A percentile compares a stretch with the other conserved stretches of the same genome.
These are phyloP conservation scores for Thecocarcelia acutangulata DNA, from an alignment of 2,888 invertebrate species.

Conservation along the genomic window DNA sequence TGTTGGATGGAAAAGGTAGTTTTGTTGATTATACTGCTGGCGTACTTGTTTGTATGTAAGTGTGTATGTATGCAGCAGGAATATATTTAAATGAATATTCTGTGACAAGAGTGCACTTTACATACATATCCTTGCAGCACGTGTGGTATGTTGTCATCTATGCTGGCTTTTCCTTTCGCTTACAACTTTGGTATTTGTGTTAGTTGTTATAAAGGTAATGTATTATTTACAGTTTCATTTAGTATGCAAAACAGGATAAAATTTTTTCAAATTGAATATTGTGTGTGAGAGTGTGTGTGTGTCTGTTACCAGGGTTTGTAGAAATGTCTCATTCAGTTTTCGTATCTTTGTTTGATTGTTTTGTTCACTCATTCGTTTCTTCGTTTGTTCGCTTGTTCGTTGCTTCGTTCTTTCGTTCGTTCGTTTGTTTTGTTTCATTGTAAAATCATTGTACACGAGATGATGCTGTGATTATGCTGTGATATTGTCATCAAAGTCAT, in stretches of 20 bases:
- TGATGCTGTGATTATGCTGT: background rate
- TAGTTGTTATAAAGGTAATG: constrained; percentile 24
- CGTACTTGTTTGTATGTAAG: too few species aligned
- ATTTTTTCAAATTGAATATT: constrained; percentile 53
- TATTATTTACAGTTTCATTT: constrained; percentile 56
- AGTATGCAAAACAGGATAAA: constrained; percentile 56
- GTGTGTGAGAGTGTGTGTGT: too few species aligned
- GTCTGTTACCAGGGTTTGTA: background rate
- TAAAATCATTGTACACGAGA: constrained; percentile 4
- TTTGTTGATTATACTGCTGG: too few species aligned
- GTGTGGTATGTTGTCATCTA: background rate
- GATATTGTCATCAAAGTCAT: background rate
- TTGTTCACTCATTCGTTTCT: background rate
- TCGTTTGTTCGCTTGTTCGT: background rate
- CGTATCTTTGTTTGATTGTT: background rate
- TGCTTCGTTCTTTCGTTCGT: background rate
- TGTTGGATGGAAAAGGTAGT: too few species aligned
- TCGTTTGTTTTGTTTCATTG: constrained; percentile 2
- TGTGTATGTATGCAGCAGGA: too few species aligned
- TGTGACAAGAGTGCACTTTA: too few species aligned
- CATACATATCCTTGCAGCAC: too few species aligned
- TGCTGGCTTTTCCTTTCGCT: background rate
- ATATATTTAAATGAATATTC: too few species aligned
- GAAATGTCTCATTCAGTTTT: background rate
- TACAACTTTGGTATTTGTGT: background rate